A percentile compares a stretch with the other conserved stretches of the same genome.
Evolutionary conservation across 2,888 invertebrate species (phyloP).

Genomic region (Suillia variegata): DNA sequence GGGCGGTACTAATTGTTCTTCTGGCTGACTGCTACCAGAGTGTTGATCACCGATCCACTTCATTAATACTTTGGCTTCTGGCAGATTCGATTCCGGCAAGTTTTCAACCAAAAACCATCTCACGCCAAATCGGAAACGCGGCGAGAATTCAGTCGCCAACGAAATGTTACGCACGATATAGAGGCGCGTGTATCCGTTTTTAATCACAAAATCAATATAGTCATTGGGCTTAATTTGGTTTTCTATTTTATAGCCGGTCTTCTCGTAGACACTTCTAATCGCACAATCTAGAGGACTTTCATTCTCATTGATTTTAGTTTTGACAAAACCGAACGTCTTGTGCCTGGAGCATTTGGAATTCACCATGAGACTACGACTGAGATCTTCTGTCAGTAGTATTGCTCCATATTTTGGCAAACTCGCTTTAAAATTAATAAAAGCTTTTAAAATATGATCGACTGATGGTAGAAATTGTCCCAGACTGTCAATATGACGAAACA

Average conservation of each 20-base stretch:
- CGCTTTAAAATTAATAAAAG: conserved; percentile 94
- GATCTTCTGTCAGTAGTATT: conserved; percentile 82
- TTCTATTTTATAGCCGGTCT: conserved; percentile 94
- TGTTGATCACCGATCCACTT: too few species aligned
- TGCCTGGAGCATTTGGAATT: conserved; percentile 93
- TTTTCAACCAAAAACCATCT: too few species aligned
- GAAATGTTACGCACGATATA: conserved; percentile 88
- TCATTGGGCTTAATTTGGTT: conserved; percentile 79
- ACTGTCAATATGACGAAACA: conserved; percentile 89
- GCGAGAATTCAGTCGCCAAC: conserved; percentile 79
- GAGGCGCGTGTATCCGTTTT: conserved; percentile 88
- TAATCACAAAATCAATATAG: conserved; percentile 85
- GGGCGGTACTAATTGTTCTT: too few species aligned
- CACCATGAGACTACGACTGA: conserved; percentile 81
- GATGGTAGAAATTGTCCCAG: conserved; percentile 76
- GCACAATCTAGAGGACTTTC: conserved; percentile 94
- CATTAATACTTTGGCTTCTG: too few species aligned
- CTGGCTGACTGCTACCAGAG: too few species aligned
- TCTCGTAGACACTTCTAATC: conserved; percentile 92
- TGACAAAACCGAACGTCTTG: conserved; percentile 99
- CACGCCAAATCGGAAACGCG: too few species aligned
- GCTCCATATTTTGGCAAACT: conserved; percentile 97
- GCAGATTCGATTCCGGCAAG: too few species aligned
- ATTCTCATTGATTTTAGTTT: conserved; percentile 96
- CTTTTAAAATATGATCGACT: conserved; percentile 78